Evolutionary conservation across 2,113 vertebrate species (phyloP).

Genomic region (Paedocypris sp.): DNA sequence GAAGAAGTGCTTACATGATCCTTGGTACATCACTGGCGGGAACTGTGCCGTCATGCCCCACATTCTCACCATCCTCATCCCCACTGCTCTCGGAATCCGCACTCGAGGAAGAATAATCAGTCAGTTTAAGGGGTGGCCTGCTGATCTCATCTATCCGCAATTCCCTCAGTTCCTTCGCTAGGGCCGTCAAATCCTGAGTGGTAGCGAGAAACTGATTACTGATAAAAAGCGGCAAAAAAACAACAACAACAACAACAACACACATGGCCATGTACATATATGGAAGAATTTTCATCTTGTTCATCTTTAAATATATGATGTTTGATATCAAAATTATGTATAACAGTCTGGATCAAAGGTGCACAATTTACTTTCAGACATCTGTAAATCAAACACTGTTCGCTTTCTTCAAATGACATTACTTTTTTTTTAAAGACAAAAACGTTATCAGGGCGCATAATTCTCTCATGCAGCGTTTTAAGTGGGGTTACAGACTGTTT

Average conservation of each 20-base stretch:
- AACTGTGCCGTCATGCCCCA: slow-evolving; percentile 84
- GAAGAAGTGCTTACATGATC: slow-evolving; percentile 74
- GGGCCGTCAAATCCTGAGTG: slow-evolving; percentile 81
- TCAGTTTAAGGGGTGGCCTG: slow-evolving; percentile 87
- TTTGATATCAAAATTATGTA: no score
- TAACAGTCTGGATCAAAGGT: no score
- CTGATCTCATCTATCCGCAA: slow-evolving; percentile 87
- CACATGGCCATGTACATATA: no score
- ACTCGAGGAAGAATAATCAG: slow-evolving; percentile 92
- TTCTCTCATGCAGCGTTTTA: background rate
- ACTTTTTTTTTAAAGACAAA: background rate
- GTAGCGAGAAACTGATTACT: background rate
- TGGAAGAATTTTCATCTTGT: no score
- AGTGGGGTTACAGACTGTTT: background rate
- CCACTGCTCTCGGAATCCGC: slow-evolving; percentile 89
- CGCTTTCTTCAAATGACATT: background rate
- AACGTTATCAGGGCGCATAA: background rate
- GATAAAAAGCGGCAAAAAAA: no score
- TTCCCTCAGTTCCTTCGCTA: slow-evolving; percentile 90
- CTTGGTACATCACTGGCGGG: slow-evolving; percentile 90
- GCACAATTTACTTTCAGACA: no score
- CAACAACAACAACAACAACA: no score
- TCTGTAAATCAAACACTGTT: background rate
- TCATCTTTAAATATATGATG: no score
- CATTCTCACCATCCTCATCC: slow-evolving; percentile 81